These are phyloP conservation scores for Nannospalax galili DNA, from an alignment of 2,113 vertebrate genomes.

Conservation along the genomic window DNA sequence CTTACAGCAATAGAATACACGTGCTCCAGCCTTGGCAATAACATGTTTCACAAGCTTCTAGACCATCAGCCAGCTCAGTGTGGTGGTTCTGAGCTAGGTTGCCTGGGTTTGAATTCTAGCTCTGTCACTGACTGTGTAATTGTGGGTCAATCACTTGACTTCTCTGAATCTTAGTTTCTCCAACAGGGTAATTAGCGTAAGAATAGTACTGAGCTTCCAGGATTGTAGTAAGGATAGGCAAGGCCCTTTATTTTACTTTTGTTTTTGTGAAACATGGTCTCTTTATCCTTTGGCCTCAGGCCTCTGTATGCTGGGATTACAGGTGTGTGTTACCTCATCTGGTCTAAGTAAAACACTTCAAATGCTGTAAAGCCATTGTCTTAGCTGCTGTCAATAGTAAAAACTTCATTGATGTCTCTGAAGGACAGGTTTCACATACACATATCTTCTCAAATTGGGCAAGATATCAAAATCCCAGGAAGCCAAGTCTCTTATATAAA, in stretches of 20 bases:
- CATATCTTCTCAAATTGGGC: rapidly evolving
- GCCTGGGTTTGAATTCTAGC: neutral
- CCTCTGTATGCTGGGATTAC: neutral
- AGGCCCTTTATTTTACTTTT: neutral
- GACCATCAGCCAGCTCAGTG: neutral
- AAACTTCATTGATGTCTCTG: neutral
- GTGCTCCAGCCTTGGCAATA: neutral
- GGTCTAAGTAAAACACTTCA: neutral
- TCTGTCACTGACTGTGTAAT: neutral
- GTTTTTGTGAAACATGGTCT: neutral
- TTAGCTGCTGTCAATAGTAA: neutral
- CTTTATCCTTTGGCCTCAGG: neutral
- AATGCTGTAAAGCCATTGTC: neutral
- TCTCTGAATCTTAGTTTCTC: neutral
- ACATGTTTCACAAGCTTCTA: neutral
- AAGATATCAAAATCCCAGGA: neutral
- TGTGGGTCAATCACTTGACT: neutral
- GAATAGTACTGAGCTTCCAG: neutral
- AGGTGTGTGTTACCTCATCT: neutral
- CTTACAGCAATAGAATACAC: neutral
- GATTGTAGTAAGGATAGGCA: neutral
- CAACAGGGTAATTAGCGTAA: neutral
- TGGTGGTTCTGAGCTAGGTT: neutral
- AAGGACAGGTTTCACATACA: neutral
- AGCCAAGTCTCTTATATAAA: neutral